These are phyloP conservation scores for Orchestia grillus DNA, from an alignment of 1,140 invertebrate genomes.

Conservation along the genomic window DNA sequence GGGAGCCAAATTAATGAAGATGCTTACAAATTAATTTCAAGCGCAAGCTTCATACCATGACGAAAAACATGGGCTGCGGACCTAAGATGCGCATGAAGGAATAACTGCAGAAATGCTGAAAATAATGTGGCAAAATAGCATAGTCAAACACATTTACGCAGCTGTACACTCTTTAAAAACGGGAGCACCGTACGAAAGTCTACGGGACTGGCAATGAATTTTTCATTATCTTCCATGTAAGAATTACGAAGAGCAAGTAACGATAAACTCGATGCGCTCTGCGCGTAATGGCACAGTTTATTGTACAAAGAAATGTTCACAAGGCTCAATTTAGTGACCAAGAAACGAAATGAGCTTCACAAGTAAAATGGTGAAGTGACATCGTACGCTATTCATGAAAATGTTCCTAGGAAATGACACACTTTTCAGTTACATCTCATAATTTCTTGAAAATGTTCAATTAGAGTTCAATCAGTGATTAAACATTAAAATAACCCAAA, in stretches of 20 bases:
- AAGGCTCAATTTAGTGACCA: not conserved
- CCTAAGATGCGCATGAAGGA: too few species aligned
- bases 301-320: too few species aligned
- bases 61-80: too few species aligned
- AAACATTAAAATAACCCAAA: not conserved
- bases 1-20: too few species aligned
- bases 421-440: too few species aligned
- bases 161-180: too few species aligned
- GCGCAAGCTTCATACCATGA: too few species aligned
- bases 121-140: too few species aligned
- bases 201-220: not conserved
- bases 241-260: too few species aligned
- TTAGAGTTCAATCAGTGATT: not conserved
- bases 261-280: not conserved
- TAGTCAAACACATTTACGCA: too few species aligned
- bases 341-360: not conserved
- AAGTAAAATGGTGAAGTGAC: not conserved
- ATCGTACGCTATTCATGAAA: not conserved
- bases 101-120: too few species aligned
- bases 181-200: not conserved
- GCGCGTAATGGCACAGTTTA: not conserved
- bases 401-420: not conserved
- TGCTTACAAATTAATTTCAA: too few species aligned
- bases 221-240: not conserved
- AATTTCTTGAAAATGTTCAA: not conserved